Evolutionary conservation across 1,140 invertebrate species (phyloP).

Genomic region (Aphidius ervi): DNA sequence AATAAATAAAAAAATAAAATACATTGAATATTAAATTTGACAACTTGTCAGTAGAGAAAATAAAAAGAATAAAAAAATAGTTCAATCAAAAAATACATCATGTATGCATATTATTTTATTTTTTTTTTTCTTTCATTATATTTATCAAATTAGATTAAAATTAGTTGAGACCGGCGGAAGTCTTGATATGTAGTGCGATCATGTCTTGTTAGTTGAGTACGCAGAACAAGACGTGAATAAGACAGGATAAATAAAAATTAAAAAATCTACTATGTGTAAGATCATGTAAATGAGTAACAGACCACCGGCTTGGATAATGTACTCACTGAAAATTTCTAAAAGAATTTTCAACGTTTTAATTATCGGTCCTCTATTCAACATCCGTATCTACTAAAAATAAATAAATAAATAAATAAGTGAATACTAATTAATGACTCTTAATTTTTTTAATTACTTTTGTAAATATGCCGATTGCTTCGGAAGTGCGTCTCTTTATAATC

Average conservation of each 20-base stretch:
- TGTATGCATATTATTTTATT: too few relatives aligned
- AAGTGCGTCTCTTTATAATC: conserved; percentile 24
- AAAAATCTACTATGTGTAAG: background rate
- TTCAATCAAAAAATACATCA: too few relatives aligned
- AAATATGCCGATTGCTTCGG: conserved; percentile 38
- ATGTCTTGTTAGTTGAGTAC: conserved; percentile 31
- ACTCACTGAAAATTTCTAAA: conserved; percentile 35
- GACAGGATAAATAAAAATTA: conserved; percentile 20
- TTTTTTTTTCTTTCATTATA: too few relatives aligned
- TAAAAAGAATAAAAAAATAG: too few relatives aligned
- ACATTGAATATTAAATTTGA: too few relatives aligned
- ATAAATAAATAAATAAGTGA: conserved; percentile 31
- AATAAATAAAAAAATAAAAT: too few relatives aligned
- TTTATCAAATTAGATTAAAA: background rate
- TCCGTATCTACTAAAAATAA: conserved; percentile 24
- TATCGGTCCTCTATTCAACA: conserved; percentile 22
- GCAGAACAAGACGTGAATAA: conserved; percentile 26
- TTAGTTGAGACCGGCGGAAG: conserved; percentile 30
- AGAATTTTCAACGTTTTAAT: conserved; percentile 33
- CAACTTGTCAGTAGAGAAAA: too few relatives aligned
- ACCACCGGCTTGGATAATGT: conserved; percentile 39
- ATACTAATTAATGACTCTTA: conserved; percentile 55
- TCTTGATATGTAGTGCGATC: conserved; percentile 26
- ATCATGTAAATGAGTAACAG: conserved; percentile 7
- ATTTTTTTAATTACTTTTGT: conserved; percentile 51